Conservation (phyloP, 2,888 invertebrate species). For the Phortica magna region DNA sequence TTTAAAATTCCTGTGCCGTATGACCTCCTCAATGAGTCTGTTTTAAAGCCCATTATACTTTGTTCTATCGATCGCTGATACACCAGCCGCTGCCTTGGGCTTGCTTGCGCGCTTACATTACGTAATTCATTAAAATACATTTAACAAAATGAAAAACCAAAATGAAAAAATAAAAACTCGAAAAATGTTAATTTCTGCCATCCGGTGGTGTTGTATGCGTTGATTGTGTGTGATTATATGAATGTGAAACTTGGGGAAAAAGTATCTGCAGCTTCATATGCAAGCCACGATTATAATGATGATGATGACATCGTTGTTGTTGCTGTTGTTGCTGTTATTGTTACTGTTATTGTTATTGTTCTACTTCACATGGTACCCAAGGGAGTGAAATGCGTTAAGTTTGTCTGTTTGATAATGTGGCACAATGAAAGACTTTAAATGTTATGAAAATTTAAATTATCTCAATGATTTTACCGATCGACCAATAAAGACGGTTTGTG, state of each 20-base stretch:
- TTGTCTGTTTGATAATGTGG: background rate
- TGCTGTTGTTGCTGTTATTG: slow-evolving; percentile 19
- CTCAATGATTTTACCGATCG: too few species aligned
- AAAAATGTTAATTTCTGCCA: slow-evolving; percentile 27
- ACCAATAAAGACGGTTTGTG: too few species aligned
- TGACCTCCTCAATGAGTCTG: background rate
- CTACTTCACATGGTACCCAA: slow-evolving; percentile 61
- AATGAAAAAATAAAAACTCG: background rate
- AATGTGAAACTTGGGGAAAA: background rate
- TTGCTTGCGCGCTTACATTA: background rate
- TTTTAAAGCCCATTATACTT: background rate
- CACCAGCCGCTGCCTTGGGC: background rate
- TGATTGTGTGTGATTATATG: background rate
- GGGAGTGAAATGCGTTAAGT: background rate
- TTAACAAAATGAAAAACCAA: background rate
- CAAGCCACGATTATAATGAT: too few species aligned
- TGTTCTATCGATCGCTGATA: slow-evolving; percentile 1
- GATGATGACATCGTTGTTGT: slow-evolving; percentile 31
- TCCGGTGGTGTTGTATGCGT: background rate
- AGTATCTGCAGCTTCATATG: slow-evolving; percentile 12
- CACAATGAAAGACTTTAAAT: background rate
- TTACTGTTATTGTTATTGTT: background rate
- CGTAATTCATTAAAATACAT: background rate
- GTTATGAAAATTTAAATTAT: too few species aligned
- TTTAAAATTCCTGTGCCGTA: background rate